phyloP scores from a whole-genome alignment of 2,113 vertebrate species.

The Phasianus colchicus region DNA sequence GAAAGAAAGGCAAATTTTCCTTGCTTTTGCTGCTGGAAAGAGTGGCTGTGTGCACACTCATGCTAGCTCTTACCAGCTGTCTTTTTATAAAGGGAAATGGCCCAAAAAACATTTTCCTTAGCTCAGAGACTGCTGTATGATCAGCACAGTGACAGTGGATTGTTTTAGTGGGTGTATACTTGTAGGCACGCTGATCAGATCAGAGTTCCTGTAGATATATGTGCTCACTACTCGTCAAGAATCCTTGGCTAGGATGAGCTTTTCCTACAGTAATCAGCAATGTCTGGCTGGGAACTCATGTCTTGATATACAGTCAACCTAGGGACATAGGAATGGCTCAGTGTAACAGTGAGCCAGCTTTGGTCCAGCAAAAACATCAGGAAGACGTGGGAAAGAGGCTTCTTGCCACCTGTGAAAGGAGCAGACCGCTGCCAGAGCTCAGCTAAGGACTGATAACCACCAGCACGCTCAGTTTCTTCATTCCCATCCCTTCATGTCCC shows the following conservation, averaged over 20 bases:
- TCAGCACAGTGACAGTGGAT: constrained; percentile 14
- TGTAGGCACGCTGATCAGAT: background rate
- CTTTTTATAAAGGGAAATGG: background rate
- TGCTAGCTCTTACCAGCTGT: background rate
- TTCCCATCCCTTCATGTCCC: constrained; percentile 17
- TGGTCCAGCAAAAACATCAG: constrained; percentile 55
- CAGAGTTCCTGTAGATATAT: background rate
- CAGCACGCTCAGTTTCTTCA: background rate
- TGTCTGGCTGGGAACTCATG: background rate
- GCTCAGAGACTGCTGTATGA: background rate
- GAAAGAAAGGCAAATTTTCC: constrained; percentile 19
- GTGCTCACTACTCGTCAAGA: background rate
- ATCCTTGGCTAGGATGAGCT: background rate
- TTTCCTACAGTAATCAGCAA: background rate
- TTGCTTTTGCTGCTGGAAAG: constrained; percentile 19
- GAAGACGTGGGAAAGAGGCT: constrained; percentile 48
- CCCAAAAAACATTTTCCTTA: background rate
- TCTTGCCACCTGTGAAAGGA: constrained; percentile 4
- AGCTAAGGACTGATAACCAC: background rate
- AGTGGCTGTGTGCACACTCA: background rate
- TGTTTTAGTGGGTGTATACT: background rate
- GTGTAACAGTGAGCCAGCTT: constrained; percentile 44
- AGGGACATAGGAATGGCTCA: background rate
- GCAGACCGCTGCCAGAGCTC: background rate
- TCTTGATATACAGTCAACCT: background rate